Conservation (phyloP, 1,140 invertebrate species). For the Pseudomyrmex concolor region DNA sequence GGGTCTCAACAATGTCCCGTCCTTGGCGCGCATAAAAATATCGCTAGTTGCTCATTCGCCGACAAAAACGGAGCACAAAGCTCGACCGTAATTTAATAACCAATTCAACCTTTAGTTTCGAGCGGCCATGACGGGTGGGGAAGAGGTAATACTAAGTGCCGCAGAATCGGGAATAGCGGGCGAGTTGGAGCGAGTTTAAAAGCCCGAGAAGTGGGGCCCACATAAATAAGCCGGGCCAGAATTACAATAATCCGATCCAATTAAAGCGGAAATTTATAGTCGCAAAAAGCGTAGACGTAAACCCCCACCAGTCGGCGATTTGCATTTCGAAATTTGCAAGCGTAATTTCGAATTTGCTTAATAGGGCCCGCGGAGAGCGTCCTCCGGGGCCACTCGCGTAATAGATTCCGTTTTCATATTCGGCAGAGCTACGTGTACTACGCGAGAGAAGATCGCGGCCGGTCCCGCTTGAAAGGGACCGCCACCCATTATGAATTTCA, state of each 20-base stretch:
- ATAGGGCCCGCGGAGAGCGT: constrained; percentile 65
- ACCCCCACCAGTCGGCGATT: constrained; percentile 62
- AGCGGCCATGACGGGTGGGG: constrained; percentile 27
- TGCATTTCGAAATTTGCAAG: constrained; percentile 81
- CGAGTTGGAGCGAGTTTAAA: constrained; percentile 67
- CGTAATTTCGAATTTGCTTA: constrained; percentile 81
- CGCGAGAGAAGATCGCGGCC: constrained; percentile 45
- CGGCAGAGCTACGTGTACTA: constrained; percentile 49
- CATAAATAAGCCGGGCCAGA: constrained; percentile 79
- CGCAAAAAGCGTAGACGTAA: constrained; percentile 74
- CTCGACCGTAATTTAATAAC: constrained; percentile 81
- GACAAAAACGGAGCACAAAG: constrained; percentile 72
- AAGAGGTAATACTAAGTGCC: constrained; percentile 25
- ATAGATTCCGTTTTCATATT: constrained; percentile 80
- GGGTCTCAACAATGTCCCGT: constrained; percentile 63
- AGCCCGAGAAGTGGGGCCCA: constrained; percentile 69
- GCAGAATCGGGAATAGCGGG: constrained; percentile 63
- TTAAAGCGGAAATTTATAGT: constrained; percentile 84
- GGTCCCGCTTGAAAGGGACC: constrained; percentile 69
- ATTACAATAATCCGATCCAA: constrained; percentile 84
- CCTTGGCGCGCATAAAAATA: constrained; percentile 56
- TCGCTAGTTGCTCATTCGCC: constrained; percentile 69
- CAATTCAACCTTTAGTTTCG: constrained; percentile 76
- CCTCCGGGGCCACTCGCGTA: constrained; percentile 65
- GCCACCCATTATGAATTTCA: constrained; percentile 78